These are phyloP conservation scores for Pelecanoides urinatrix DNA, from an alignment of 2,113 vertebrate species.

Conservation along the genomic window DNA sequence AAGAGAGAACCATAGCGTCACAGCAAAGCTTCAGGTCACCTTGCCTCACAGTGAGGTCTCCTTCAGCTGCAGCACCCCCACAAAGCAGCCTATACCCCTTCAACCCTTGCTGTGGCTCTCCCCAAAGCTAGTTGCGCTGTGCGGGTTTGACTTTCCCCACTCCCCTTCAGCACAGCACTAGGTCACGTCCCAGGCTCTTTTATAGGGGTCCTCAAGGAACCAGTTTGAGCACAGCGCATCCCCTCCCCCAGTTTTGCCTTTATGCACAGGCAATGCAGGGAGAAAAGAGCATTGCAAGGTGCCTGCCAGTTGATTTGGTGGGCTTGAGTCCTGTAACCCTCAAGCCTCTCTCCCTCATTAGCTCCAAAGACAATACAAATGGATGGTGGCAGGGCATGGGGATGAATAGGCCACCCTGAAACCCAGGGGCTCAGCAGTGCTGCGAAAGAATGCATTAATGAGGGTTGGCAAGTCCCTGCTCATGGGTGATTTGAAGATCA, in stretches of 20 bases:
- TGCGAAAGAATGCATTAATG: accelerated
- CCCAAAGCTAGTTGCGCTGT: neutral
- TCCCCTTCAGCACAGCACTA: neutral
- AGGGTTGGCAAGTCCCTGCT: neutral
- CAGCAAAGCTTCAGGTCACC: neutral
- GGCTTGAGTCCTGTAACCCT: neutral
- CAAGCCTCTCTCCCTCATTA: neutral
- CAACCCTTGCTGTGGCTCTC: neutral
- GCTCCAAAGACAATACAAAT: neutral
- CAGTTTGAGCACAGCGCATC: neutral
- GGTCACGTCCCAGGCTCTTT: neutral
- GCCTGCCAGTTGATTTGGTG: neutral
- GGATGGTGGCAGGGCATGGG: accelerated
- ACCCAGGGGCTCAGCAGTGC: neutral
- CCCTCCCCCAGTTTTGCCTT: neutral
- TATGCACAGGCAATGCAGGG: neutral
- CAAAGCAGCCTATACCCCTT: neutral
- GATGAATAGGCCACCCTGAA: neutral
- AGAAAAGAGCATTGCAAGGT: neutral
- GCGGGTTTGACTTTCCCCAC: neutral
- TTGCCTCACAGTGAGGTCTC: neutral
- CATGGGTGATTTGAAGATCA: neutral
- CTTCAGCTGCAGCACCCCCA: neutral
- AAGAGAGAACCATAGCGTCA: neutral
- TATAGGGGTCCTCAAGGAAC: neutral